Evolutionary conservation across 2,113 vertebrate species (phyloP), one percentile per base, ranked within the genome.

Genomic region (Jacana jacana): DNA sequence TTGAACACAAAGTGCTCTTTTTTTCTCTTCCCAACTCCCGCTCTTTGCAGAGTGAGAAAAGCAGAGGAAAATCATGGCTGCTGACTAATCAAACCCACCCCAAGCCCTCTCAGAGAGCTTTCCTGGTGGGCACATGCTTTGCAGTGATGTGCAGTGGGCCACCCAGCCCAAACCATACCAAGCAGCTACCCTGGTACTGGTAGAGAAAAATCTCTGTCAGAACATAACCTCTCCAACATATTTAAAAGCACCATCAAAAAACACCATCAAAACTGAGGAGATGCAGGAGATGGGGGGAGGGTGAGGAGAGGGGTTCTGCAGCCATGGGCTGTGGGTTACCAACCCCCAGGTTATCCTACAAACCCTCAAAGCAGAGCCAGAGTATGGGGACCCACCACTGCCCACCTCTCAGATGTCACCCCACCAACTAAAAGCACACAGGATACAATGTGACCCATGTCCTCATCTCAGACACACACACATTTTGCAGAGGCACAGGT

Each of bases 211-310:
- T 69, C 39, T 55, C 2, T 2, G 7, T 40, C 54, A 58, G 15
- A 93, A 14, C 13, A 42, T 0, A 0, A 49, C 28, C 54, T 24
- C 28, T 49, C 5, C 54, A 33, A 73, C 3, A 37, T 25, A 73
- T 28, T 65, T 54, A 65, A 81, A 88, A 85, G 28, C 49, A 87
- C 9, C 14, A 48, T 8, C 14, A 72, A 60, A 31, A 85, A 77
- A 77, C 1, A 20, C 0, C n/a, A n/a, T n/a, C n/a, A n/a, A 3
- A 23, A 12, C 2, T 1, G 22, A 46, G 27, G 65, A 24, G 64
- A 30, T 44, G 48, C 9, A 57, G 73, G 18, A 79, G 27, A 4
- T 40, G 15, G 42, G 42, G 42, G 42, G 42, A 16, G 42, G 42
- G 40, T 14, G 40, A n/a, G 42, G 17, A 65, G 27, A 30, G 35